Conservation (phyloP, 2,888 invertebrate genomes). For the Morpho deidamia region DNA sequence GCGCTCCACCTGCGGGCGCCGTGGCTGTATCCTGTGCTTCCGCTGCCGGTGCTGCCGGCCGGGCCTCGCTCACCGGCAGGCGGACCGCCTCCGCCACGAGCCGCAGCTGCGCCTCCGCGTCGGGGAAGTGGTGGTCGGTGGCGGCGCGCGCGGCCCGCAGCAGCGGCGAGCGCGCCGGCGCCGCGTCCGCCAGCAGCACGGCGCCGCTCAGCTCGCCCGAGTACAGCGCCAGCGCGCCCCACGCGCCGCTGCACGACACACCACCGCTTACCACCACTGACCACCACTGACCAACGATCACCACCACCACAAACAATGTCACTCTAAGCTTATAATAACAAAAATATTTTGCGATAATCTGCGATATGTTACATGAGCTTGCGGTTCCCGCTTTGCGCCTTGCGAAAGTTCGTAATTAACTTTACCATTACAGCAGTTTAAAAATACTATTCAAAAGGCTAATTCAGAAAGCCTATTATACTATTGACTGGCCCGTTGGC, state of each 20-base stretch:
- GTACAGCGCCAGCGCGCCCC: conserved; percentile 96
- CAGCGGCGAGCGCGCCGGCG: conserved; percentile 79
- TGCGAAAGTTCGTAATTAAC: too few relatives aligned
- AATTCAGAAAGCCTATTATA: too few relatives aligned
- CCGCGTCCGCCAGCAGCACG: conserved; percentile 81
- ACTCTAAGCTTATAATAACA: too few relatives aligned
- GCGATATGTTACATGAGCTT: too few relatives aligned
- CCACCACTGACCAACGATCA: too few relatives aligned
- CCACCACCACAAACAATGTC: too few relatives aligned
- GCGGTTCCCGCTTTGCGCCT: too few relatives aligned
- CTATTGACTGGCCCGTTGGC: too few relatives aligned
- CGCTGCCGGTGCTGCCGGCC: conserved; percentile 30
- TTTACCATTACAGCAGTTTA: too few relatives aligned
- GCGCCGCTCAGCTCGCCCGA: conserved; percentile 93
- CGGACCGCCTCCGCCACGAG: conserved; percentile 79
- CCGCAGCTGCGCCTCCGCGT: conserved; percentile 91
- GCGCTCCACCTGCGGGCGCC: conserved; percentile 76
- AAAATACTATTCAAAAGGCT: too few relatives aligned
- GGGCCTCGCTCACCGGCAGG: conserved; percentile 57
- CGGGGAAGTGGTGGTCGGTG: conserved; percentile 96
- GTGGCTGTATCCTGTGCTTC: too few relatives aligned
- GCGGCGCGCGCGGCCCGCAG: conserved; percentile 61
- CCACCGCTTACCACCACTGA: conserved; percentile 39
- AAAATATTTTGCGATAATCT: too few relatives aligned
- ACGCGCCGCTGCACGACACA: conserved; percentile 86